Evolutionary conservation across 2,888 invertebrate species (phyloP), one percentile per base, ranked within the genome.

Genomic region (Caenorhabditis zanzibari): DNA sequence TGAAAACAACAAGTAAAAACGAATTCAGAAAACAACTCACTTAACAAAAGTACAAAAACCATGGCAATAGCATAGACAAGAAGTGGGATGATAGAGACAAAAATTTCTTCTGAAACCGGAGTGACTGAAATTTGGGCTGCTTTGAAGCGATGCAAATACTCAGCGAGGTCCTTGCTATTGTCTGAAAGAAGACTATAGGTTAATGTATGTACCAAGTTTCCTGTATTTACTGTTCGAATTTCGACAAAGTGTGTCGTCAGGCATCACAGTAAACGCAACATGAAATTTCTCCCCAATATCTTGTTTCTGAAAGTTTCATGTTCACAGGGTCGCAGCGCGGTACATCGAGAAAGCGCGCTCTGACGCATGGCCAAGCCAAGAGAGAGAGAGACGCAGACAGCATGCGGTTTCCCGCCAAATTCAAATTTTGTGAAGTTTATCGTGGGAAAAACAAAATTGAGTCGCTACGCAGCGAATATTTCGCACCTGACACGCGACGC

Each of bases 211-310:
- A n/a, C n/a, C n/a, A n/a, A n/a, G n/a, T n/a, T n/a, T 16, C 19
- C 22, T 49, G 19, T 49, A 22, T 7, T 32, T 32, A 32, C 47
- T 58, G 58, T 3, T n/a, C n/a, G n/a, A n/a, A n/a, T n/a, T n/a
- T n/a, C n/a, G n/a, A n/a, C 74, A 74, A 26, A 58, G 19, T 0
- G 64, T 32, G 22, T 74, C 64, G 56, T 74, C 64, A 0, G 74
- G 56, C 19, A 24, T 41, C 10, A 74, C 74, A 6, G 58, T 54
- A 3, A 74, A 44, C 6, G 63, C 63, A 0, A 74, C 0, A 47
- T 74, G 74, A 22, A 74, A 74, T 6, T 38, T 10, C 0, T 6
- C 0, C 0, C 74, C 74, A 47, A 61, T 38, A 7, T 74, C 41
- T 26, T 14, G 41, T 47, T 49, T 49, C 61, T 61, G 35, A 22